Percentiles rank a stretch among this genome's conserved stretches.
Conservation (phyloP, 2,888 invertebrate species). For the Epinotia ramella region DNA sequence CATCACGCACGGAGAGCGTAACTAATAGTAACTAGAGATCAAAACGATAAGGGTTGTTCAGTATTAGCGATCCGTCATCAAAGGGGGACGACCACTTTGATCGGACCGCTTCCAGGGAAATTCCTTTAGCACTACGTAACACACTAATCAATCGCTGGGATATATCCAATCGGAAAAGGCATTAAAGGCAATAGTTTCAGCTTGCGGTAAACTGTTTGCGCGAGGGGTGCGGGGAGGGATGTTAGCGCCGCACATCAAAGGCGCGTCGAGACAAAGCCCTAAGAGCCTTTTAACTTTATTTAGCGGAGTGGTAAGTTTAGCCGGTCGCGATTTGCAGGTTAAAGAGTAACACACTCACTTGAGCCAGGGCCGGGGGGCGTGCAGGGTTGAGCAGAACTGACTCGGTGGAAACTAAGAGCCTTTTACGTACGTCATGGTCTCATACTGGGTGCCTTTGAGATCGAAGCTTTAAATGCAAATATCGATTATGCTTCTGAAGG, state of each 20-base stretch:
- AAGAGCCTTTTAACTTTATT: constrained; percentile 86
- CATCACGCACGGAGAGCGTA: constrained; percentile 44
- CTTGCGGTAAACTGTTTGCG: constrained; percentile 83
- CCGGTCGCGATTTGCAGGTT: constrained; percentile 85
- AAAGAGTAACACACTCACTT: constrained; percentile 86
- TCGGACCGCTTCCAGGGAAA: constrained; percentile 74
- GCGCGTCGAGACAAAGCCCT: constrained; percentile 83
- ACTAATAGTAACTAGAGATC: constrained; percentile 59
- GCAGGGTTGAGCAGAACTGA: constrained; percentile 34
- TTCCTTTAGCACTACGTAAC: constrained; percentile 71
- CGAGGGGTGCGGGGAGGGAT: constrained; percentile 57
- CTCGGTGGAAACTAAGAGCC: background rate
- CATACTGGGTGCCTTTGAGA: background rate
- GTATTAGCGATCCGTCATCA: constrained; percentile 67
- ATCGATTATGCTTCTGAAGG: too few species aligned
- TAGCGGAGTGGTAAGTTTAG: constrained; percentile 86
- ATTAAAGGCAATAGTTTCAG: constrained; percentile 83
- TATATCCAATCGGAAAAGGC: constrained; percentile 79
- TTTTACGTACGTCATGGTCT: background rate
- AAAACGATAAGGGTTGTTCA: constrained; percentile 70
- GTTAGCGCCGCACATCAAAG: constrained; percentile 78
- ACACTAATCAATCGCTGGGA: constrained; percentile 78
- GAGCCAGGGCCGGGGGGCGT: constrained; percentile 62
- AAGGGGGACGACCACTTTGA: constrained; percentile 71
- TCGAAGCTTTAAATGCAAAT: background rate